Evolutionary conservation across 1,140 invertebrate species (phyloP), one percentile per base, ranked within the genome.

Genomic region (Euura saliciscinereae): DNA sequence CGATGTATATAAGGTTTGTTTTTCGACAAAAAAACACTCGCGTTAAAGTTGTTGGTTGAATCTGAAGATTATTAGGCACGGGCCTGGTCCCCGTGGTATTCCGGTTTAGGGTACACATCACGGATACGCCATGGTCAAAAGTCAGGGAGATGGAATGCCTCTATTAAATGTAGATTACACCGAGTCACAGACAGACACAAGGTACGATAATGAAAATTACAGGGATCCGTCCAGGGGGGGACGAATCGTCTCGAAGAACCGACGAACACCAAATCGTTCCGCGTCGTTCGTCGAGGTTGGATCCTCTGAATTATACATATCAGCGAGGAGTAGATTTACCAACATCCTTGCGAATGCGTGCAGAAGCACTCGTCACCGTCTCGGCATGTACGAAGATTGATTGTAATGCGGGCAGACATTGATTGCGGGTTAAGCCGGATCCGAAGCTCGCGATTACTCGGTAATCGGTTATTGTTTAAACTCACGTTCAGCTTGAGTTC

Each of bases 91-190:
- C 28, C 3, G 51, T 11, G 10, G 51, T n/a, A 59, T 8, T 28
- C 28, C 28, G 28, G 28, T n/a, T 59, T 59, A n/a, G 51, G 13
- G 13, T 11, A 59, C 51, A 59, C 51, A 59, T 28, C 51, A 59
- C 51, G 51, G 51, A 28, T 59, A 59, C 51, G 51, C 51, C 4
- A 59, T n/a, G 51, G 51, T 59, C 51, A 59, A 59, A 59, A 59
- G 51, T 59, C 51, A 59, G 51, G 3, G 51, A 59, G 51, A 59
- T 59, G 51, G 51, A 59, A 59, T 59, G 51, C 51, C 5, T n/a
- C 6, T 59, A 59, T 59, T 59, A 59, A 59, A 59, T 59, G 51
- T 59, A 59, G 51, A 59, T 59, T 59, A 59, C 51, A 59, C 51
- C 51, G 51, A 59, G 51, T 28, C 51, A 59, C 51, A 59, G 51